Evolutionary conservation across 2,113 vertebrate species (phyloP).

Genomic region (Neolamprologus toae): DNA sequence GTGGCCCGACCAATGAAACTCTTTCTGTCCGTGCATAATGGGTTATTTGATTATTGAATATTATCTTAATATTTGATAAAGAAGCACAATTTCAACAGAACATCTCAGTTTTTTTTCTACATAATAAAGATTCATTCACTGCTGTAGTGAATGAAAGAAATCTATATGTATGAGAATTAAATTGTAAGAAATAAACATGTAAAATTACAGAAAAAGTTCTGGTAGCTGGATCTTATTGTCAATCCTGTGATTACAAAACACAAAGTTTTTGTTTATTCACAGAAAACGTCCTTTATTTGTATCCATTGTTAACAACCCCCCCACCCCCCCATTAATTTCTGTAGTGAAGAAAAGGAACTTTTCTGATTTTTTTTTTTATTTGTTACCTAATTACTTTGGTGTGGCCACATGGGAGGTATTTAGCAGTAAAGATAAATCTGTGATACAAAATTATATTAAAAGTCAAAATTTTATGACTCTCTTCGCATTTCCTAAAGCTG

Average conservation of each 20-base stretch:
- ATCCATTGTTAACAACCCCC: background rate
- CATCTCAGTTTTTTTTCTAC: background rate
- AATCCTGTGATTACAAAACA: background rate
- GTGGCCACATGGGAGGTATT: background rate
- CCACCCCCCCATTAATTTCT: rapidly evolving
- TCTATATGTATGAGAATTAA: background rate
- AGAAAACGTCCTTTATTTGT: background rate
- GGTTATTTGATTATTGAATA: background rate
- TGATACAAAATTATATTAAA: background rate
- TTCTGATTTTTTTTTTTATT: background rate
- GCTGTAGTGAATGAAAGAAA: background rate
- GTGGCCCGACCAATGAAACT: background rate
- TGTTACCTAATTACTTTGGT: background rate
- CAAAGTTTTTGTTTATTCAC: background rate
- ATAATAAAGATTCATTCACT: background rate
- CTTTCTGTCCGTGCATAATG: background rate
- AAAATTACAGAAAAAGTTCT: background rate
- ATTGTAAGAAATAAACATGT: background rate
- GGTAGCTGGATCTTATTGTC: background rate
- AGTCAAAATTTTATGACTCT: background rate
- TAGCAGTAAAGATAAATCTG: background rate
- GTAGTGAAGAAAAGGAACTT: background rate
- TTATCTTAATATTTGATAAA: background rate
- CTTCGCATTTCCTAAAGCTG: background rate
- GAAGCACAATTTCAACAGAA: background rate